Evolutionary conservation across 2,888 invertebrate species (phyloP), one percentile per base, ranked within the genome.

Genomic region (Volucella inflata): DNA sequence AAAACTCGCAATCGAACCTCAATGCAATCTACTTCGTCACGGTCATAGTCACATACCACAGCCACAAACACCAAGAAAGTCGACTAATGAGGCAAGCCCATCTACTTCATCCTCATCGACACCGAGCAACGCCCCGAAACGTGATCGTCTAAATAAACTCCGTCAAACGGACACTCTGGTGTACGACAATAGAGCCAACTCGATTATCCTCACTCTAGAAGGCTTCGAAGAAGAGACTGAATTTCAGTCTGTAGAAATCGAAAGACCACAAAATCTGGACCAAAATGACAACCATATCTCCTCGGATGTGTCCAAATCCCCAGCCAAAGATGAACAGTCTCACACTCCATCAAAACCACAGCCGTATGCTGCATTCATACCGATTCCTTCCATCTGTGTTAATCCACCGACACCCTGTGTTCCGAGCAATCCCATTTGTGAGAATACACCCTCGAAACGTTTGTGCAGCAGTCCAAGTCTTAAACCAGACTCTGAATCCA

Each of bases 161-260:
- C 88, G 89, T 74, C 90, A 90, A 67, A 91, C 91, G 0, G 88
- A 90, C 55, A 91, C 90, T 0, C 87, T 89, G 2, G 91, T 92
- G n/a, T 91, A 90, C 64, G 92, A 92, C 68, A 90, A 90, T 76
- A 74, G 87, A 14, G 82, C 87, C 0, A 89, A 89, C 76, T 87
- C 88, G 3, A 87, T 88, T 3, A 88, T 88, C 9, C 81, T 88
- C 12, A 88, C 89, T 0, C 75, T 87, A 0, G 87, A 81, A 16
- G 67, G 87, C 21, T 78, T 75, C 42, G 64, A 79, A 50, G 79
- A 87, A 10, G 87, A 87, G 50, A 83, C 72, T 6, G 82, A 87
- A 2, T 82, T 87, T 38, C 87, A 82, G 38, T 78, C 78, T 4
- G 74, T 76, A 17, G 64, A 78, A 14, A 59, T 87, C 0, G 76